These are phyloP conservation scores for Sylvilagus floridanus DNA, from an alignment of 2,797 vertebrate genomes.

Conservation along the genomic window DNA sequence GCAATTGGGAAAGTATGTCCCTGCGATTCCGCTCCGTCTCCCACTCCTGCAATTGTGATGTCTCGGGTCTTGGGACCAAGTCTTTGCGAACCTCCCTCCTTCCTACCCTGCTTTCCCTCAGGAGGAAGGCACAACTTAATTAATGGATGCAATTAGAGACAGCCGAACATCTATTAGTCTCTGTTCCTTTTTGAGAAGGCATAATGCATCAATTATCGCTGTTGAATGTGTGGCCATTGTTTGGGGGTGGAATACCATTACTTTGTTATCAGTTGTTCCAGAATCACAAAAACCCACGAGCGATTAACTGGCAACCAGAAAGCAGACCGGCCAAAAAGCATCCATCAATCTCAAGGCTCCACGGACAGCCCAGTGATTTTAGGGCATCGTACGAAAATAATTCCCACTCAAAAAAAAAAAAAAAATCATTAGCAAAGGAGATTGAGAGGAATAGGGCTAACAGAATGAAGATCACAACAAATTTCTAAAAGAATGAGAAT, in stretches of 20 bases:
- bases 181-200: constrained; percentile 2
- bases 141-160: constrained; percentile 50
- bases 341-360: not conserved
- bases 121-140: constrained; percentile 27
- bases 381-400: not conserved
- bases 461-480: not conserved
- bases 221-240: not conserved
- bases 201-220: not conserved
- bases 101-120: not conserved
- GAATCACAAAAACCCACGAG: not conserved
- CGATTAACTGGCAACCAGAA: not conserved
- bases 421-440: not conserved
- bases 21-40: not conserved
- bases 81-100: not conserved
- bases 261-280: constrained; percentile 42
- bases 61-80: not conserved
- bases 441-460: not conserved
- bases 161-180: not conserved
- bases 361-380: not conserved
- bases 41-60: not conserved
- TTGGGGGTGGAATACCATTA: not conserved
- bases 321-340: not conserved
- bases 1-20: not conserved
- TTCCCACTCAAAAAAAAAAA: not conserved
- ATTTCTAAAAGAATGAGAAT: not conserved